Evolutionary conservation across 2,888 invertebrate species (phyloP).

Genomic region (Amblyjoppa proteus): DNA sequence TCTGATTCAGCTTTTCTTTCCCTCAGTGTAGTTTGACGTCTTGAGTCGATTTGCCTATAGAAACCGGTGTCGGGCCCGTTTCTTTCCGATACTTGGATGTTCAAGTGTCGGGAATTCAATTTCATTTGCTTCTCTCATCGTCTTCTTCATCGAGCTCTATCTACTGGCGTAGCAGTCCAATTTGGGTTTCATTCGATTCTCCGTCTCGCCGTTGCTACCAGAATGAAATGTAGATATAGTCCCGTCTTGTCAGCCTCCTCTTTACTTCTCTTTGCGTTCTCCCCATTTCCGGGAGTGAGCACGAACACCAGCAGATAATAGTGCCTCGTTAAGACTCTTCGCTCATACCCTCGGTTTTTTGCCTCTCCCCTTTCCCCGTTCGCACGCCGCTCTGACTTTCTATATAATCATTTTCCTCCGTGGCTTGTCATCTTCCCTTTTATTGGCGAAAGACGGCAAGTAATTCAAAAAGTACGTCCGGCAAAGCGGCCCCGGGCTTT

Average conservation of each 20-base stretch:
- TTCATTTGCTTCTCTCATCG: neutral
- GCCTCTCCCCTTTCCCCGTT: neutral
- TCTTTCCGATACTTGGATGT: neutral
- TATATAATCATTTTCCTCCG: conserved; percentile 15
- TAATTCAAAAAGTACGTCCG: conserved; percentile 16
- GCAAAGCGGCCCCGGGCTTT: no score
- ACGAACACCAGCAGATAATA: conserved; percentile 42
- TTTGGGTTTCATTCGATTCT: conserved; percentile 25
- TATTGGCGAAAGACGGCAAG: conserved; percentile 2
- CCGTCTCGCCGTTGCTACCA: conserved; percentile 18
- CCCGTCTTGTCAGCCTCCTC: neutral
- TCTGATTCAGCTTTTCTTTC: neutral
- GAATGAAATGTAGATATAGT: neutral
- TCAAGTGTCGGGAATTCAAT: conserved; percentile 19
- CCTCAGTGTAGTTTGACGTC: neutral
- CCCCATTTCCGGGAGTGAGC: conserved; percentile 18
- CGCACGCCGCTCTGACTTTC: conserved; percentile 11
- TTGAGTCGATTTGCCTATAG: neutral
- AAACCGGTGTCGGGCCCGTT: neutral
- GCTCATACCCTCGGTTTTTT: conserved; percentile 9
- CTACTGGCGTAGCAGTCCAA: conserved; percentile 8
- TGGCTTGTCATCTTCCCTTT: conserved; percentile 21
- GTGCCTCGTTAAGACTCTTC: conserved; percentile 42
- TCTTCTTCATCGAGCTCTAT: neutral
- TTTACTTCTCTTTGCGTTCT: conserved; percentile 23